Evolutionary conservation across 2,888 invertebrate genomes (phyloP), one percentile per base, ranked within the genome.

Genomic region (Lumbricus terrestris): DNA sequence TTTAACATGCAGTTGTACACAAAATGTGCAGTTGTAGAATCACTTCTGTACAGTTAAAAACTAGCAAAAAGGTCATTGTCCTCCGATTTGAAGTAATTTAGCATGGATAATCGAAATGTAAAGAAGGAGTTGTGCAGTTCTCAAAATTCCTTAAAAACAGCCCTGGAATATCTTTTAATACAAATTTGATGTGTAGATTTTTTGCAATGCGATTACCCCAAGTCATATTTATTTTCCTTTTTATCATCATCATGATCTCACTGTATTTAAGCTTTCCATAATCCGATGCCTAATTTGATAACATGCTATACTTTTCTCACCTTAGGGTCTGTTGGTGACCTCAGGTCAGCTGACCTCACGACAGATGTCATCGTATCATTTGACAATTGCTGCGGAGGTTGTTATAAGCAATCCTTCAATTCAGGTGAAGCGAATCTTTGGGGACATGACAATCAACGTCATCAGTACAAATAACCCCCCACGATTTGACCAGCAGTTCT

Each of bases 271-370:
- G 23, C 47, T 29, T 69, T 29, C 29, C 1, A 11, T 11, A n/a
- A 11, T 69, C n/a, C 1, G 29, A 29, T 69, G 69, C n/a, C 11
- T n/a, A 69, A 29, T 69, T n/a, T 69, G 69, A 1, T 29, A 69
- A 47, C 47, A 23, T 47, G 47, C 23, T 4, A 69, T 69, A n/a
- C n/a, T 69, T 69, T 69, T 69, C 69, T 69, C 16, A 8, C n/a
- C n/a, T 69, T 69, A 85, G 85, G 85, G 85, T 85, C 13, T 85
- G 85, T 33, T 85, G 85, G 85, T 85, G 29, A 85, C 85, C 35
- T 5, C 85, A 11, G 85, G 85, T 85, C 85, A 35, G 18, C 85
- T 85, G 85, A 85, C 6, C 35, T 34, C 85, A 35, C 1, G 69
- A n/a, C n/a, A 1, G 20, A 37, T 85, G 85, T 37, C 85, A 85